Conservation (phyloP, 2,113 vertebrate genomes). For the Platysteira castanea region DNA sequence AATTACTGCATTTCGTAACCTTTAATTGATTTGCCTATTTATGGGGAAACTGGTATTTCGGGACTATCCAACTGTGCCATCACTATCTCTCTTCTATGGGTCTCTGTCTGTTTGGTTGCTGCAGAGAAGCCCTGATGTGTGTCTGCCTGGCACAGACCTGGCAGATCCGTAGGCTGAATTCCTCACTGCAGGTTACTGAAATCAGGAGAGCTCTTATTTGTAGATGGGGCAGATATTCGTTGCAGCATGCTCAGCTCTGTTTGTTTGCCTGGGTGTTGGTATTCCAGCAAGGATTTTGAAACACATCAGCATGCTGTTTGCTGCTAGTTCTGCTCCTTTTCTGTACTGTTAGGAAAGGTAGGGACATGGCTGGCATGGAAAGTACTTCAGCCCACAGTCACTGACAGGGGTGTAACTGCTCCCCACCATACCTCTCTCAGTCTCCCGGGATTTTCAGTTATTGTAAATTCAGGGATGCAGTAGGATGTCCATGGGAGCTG, state of each 20-base stretch:
- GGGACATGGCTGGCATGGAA: not conserved
- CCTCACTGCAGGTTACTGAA: conserved; percentile 38
- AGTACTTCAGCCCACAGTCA: not conserved
- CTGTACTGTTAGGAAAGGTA: not conserved
- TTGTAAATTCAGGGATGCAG: not conserved
- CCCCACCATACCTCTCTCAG: not conserved
- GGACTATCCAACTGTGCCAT: conserved; percentile 39
- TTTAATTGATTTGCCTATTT: conserved; percentile 57
- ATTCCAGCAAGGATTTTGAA: conserved; percentile 37
- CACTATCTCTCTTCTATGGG: not conserved
- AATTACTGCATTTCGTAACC: conserved; percentile 63
- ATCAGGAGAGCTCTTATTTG: not conserved
- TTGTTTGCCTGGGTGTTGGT: conserved; percentile 42
- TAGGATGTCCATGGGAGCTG: not conserved
- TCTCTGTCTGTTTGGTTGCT: not conserved
- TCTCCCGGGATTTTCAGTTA: not conserved
- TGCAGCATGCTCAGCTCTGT: conserved; percentile 23
- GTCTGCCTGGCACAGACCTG: not conserved
- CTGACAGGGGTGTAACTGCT: not conserved
- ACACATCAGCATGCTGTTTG: not conserved
- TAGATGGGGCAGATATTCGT: conserved; percentile 6
- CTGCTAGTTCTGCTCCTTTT: not conserved
- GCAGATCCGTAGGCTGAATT: not conserved
- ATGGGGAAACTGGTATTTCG: conserved; percentile 55
- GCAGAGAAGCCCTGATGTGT: not conserved